These are phyloP conservation scores for Erythrocercus mccallii DNA, from an alignment of 2,113 vertebrate genomes.

Conservation along the genomic window DNA sequence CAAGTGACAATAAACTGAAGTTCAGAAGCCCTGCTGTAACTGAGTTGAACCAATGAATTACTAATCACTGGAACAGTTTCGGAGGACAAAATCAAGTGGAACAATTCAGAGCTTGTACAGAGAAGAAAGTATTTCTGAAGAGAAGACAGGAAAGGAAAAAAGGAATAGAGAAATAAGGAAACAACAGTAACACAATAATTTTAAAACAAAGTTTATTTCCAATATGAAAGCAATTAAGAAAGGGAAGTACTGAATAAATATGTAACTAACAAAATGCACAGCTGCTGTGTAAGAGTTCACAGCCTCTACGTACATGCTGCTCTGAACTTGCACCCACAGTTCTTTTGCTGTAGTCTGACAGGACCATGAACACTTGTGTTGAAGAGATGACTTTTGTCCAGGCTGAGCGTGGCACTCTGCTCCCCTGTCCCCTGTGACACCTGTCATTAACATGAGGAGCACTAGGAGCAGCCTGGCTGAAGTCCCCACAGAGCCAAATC, in stretches of 20 bases:
- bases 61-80: not conserved
- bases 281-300: not conserved
- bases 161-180: not conserved
- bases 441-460: not conserved
- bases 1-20: not conserved
- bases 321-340: not conserved
- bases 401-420: not conserved
- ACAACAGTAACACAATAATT: not conserved
- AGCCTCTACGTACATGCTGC: not conserved
- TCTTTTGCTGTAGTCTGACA: not conserved
- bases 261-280: not conserved
- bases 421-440: not conserved
- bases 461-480: not conserved
- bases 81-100: not conserved
- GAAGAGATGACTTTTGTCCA: not conserved
- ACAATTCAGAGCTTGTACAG: not conserved
- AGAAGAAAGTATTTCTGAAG: not conserved
- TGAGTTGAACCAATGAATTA: not conserved
- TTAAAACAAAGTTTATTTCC: not conserved
- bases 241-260: not conserved
- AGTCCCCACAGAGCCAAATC: fast-evolving
- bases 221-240: not conserved
- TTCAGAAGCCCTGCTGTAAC: not conserved
- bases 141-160: not conserved
- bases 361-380: not conserved